Conservation (phyloP, 2,797 vertebrate genomes). For the Acomys russatus region DNA sequence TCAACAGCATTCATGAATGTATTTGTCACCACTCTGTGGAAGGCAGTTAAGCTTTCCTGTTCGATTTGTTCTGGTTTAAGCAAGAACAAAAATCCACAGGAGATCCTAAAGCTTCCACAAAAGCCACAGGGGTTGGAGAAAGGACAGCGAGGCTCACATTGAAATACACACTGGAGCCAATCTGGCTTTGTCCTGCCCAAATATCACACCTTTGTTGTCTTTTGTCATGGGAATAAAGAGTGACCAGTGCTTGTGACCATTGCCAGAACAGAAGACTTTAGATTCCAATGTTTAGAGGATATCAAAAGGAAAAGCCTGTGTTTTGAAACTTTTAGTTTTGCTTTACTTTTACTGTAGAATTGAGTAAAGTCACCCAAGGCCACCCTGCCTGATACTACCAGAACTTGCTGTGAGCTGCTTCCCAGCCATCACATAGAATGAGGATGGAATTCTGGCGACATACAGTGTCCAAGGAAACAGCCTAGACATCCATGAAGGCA, state of each 20-base stretch:
- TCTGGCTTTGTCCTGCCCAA: neutral
- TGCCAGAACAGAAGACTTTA: slow-evolving; percentile 65
- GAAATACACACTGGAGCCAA: neutral
- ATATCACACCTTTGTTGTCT: neutral
- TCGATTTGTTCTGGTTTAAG: neutral
- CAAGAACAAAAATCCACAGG: neutral
- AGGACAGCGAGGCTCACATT: neutral
- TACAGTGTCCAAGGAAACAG: neutral
- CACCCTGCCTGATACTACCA: slow-evolving; percentile 54
- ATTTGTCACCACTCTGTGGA: neutral
- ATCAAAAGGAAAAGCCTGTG: neutral
- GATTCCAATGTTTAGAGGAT: neutral
- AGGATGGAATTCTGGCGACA: slow-evolving; percentile 60
- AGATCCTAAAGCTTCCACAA: neutral
- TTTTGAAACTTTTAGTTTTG: slow-evolving; percentile 55
- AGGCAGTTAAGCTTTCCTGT: neutral
- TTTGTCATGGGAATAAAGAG: slow-evolving; percentile 41
- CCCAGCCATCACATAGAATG: slow-evolving; percentile 71
- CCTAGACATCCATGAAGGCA: neutral
- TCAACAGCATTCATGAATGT: neutral
- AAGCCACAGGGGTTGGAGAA: neutral
- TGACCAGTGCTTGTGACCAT: slow-evolving; percentile 4
- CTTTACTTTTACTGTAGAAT: slow-evolving; percentile 63
- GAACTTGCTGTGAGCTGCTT: slow-evolving; percentile 61
- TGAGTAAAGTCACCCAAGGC: slow-evolving; percentile 64